Percentiles rank a stretch among this genome's conserved stretches.
phyloP scores from a whole-genome alignment of 2,888 invertebrate species.

The Cataglyphis livida region DNA sequence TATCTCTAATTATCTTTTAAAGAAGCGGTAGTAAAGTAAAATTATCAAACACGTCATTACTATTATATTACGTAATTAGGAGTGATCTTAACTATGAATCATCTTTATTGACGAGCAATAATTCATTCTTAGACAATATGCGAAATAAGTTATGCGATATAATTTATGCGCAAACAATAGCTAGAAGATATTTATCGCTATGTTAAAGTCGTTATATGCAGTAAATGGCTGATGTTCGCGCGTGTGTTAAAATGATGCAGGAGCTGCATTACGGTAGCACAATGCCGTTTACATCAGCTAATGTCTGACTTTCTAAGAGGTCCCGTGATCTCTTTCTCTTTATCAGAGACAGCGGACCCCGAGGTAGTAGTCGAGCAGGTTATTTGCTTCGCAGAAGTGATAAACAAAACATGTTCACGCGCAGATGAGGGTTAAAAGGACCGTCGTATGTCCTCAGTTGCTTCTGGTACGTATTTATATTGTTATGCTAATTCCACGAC shows the following conservation, averaged over 20 bases:
- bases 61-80: not conserved
- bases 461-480: slow-evolving; percentile 44
- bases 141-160: too few species aligned
- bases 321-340: slow-evolving; percentile 6
- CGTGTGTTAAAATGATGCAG: slow-evolving; percentile 8
- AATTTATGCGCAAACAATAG: not conserved
- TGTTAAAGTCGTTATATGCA: slow-evolving; percentile 25
- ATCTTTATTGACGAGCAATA: not conserved
- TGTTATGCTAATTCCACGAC: slow-evolving; percentile 68
- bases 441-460: slow-evolving; percentile 16
- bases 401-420: slow-evolving; percentile 40
- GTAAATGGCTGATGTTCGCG: not conserved
- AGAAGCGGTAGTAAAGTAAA: not conserved
- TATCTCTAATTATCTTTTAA: not conserved
- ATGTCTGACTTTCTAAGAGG: not conserved
- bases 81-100: not conserved
- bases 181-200: slow-evolving; percentile 41
- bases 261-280: not conserved
- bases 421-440: slow-evolving; percentile 42
- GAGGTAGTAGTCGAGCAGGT: not conserved
- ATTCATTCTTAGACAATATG: not conserved
- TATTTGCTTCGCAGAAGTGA: slow-evolving; percentile 53
- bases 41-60: not conserved
- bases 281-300: not conserved
- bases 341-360: not conserved